Evolutionary conservation across 2,113 vertebrate genomes (phyloP), one percentile per base, ranked within the genome.

Genomic region (Catagonus wagneri): DNA sequence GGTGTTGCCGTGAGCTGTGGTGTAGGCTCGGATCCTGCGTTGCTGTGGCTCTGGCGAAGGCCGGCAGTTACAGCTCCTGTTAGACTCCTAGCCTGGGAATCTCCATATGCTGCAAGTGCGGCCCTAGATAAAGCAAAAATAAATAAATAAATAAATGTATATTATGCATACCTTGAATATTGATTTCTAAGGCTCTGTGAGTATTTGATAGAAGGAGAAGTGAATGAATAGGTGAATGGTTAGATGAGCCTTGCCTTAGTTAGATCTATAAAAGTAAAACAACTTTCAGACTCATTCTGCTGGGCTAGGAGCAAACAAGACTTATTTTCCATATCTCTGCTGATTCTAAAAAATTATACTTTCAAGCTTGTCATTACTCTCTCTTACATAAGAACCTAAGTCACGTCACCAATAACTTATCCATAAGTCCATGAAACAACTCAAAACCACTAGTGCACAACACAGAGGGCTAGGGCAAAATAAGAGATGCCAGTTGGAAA

Each of bases 341-440:
- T 76, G 8, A 78, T 83, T 86, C 10, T 68, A 60, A 91, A 69
- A 88, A 12, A 19, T 74, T 81, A 39, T 71, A 63, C 15, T 79
- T 87, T 81, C 32, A 74, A 39, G 50, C 6, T 83, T 78, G 1
- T 75, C 36, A 56, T 81, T 61, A 95, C 90, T 95, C 36, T 90
- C 27, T 95, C 69, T 80, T 71, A 17, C 93, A 65, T 72, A 74
- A 75, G 60, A 92, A 84, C 5, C 12, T n/a, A 39, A 74, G n/a
- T 85, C 58, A 93, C 39, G 17, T 94, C 16, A 90, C 25, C 25
- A 54, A 20, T 74, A 34, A 85, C 50, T 69, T 75, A 50, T 22
- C 17, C 15, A 34, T 71, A 29, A 76, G 25, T 1, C 7, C 34
- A 52, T 58, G 78, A 78, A 89, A 83, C 27, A 87, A 75, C 52